Percentiles rank a stretch among this genome's conserved stretches.
Evolutionary conservation across 1,140 invertebrate genomes (phyloP).

Genomic region (Magallana gigas): DNA sequence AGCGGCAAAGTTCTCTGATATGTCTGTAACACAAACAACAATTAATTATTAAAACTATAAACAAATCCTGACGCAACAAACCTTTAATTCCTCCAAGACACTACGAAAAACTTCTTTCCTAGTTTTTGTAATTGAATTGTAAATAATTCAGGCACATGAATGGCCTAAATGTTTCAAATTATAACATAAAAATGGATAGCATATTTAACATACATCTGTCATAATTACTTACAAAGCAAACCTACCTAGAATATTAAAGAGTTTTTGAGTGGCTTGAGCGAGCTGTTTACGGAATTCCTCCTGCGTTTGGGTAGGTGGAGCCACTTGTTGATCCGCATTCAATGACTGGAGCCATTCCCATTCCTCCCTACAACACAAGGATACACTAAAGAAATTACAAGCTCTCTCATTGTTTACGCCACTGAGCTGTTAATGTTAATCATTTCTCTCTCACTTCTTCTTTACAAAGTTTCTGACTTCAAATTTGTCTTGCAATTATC

Average conservation of each 20-base stretch:
- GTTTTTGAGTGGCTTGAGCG: constrained; percentile 70
- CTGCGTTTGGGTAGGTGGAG: constrained; percentile 64
- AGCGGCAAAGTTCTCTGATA: constrained; percentile 80
- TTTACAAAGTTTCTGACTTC: background rate
- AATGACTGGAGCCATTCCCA: constrained; percentile 86
- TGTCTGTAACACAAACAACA: constrained; percentile 63
- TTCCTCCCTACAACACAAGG: constrained; percentile 84
- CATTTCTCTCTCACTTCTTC: background rate
- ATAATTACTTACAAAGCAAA: background rate
- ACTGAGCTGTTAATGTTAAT: background rate
- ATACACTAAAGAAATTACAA: background rate
- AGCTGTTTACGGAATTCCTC: constrained; percentile 74
- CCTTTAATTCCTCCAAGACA: too few relatives aligned
- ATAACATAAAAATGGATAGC: background rate
- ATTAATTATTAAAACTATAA: background rate
- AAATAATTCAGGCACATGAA: background rate
- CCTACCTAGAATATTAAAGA: constrained; percentile 72
- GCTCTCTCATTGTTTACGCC: background rate
- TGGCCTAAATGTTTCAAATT: background rate
- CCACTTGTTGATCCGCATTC: constrained; percentile 55
- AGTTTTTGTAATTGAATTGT: too few relatives aligned
- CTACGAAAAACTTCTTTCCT: too few relatives aligned
- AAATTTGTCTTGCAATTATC: background rate
- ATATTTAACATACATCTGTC: background rate
- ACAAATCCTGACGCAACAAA: background rate